Percentiles rank a stretch among this genome's conserved stretches.
Evolutionary conservation across 2,797 vertebrate species (phyloP).

Genomic region (Diplodus puntazzo): DNA sequence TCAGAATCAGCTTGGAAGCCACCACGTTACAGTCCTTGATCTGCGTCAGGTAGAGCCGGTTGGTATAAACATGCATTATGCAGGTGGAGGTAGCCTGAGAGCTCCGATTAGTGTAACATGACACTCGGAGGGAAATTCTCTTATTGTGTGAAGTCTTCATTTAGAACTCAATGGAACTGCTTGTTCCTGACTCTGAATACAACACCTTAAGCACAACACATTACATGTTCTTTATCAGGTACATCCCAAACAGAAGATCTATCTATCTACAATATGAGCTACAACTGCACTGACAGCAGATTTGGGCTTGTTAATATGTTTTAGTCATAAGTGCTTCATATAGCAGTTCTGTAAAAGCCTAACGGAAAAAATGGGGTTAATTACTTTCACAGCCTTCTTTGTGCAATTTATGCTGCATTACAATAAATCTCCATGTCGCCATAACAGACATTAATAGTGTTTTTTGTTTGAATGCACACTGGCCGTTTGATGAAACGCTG

Average conservation of each 20-base stretch:
- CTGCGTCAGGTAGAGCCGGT: constrained; percentile 74
- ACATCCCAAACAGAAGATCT: background rate
- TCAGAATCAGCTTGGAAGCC: constrained; percentile 95
- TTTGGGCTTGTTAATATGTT: background rate
- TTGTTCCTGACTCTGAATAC: background rate
- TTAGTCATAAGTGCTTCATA: background rate
- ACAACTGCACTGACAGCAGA: background rate
- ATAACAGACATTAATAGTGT: constrained; percentile 6
- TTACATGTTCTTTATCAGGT: background rate
- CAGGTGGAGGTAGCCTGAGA: constrained; percentile 23
- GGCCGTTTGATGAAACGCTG: constrained; percentile 11
- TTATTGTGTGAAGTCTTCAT: constrained; percentile 13
- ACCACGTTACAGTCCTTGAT: constrained; percentile 98
- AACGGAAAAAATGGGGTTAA: constrained; percentile 9
- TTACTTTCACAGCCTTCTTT: constrained; percentile 14
- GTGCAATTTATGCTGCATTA: constrained; percentile 12
- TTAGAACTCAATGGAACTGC: background rate
- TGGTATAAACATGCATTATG: constrained; percentile 30
- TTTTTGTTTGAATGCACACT: constrained; percentile 29
- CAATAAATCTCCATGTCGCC: constrained; percentile 13
- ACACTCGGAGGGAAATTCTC: constrained; percentile 4
- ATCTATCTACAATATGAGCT: background rate
- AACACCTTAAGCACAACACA: background rate
- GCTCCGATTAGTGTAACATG: constrained; percentile 17
- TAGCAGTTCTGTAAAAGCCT: constrained; percentile 11